Percentiles rank a stretch among this genome's conserved stretches.
Evolutionary conservation across 2,888 invertebrate species (phyloP).

Genomic region (Hartigia nigra): DNA sequence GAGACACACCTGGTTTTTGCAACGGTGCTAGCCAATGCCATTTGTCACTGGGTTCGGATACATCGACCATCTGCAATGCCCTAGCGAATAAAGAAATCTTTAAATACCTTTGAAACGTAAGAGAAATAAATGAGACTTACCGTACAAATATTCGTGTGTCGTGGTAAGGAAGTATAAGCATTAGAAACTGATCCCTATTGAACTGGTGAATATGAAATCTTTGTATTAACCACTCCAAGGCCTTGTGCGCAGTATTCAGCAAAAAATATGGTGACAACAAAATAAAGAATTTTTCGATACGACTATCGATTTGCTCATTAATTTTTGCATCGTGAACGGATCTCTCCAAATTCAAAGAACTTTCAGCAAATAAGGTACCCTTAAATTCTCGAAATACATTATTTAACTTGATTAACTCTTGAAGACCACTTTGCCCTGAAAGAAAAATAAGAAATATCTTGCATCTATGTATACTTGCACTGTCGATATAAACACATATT

Average conservation of each 20-base stretch:
- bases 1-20: constrained; percentile 79
- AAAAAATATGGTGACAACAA: constrained; percentile 90
- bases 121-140: constrained; percentile 39
- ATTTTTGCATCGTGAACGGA: constrained; percentile 79
- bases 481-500: background rate
- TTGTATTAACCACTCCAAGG: constrained; percentile 94
- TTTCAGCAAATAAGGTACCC: constrained; percentile 79
- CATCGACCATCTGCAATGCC: constrained; percentile 79
- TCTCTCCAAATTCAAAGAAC: constrained; percentile 84
- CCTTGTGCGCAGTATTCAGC: constrained; percentile 86
- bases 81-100: constrained; percentile 45
- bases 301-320: constrained; percentile 80
- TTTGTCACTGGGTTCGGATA: constrained; percentile 71
- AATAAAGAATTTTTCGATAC: constrained; percentile 82
- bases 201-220: constrained; percentile 90
- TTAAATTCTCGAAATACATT: constrained; percentile 79
- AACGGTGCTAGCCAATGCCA: constrained; percentile 84
- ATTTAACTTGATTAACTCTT: constrained; percentile 82
- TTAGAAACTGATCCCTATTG: constrained; percentile 84
- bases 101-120: background rate
- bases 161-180: constrained; percentile 90
- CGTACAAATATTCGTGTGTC: constrained; percentile 89
- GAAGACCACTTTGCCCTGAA: constrained; percentile 80
- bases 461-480: background rate
- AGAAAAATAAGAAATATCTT: constrained; percentile 2